These are phyloP conservation scores for Acrobeloides nanus DNA, from an alignment of 2,888 invertebrate genomes.

Conservation along the genomic window DNA sequence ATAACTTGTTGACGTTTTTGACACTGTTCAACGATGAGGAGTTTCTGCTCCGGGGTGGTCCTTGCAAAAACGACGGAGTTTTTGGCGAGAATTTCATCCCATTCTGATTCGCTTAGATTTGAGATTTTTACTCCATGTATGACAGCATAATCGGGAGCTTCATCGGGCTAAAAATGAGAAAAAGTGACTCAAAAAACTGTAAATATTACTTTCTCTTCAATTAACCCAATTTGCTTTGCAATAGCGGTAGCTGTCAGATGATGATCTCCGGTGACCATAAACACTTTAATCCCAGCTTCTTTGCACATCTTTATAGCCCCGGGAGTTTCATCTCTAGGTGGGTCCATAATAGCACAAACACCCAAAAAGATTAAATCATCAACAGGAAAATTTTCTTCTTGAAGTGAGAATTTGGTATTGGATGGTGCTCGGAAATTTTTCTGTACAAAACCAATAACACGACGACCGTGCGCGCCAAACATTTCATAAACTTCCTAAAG, in stretches of 20 bases:
- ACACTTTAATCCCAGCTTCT: constrained; percentile 42
- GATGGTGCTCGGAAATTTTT: constrained; percentile 13
- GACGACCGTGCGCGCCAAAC: constrained; percentile 18
- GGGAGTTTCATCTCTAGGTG: constrained; percentile 32
- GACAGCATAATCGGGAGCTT: constrained; percentile 21
- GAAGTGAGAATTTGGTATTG: constrained; percentile 17
- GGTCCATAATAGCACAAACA: constrained; percentile 21
- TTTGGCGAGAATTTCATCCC: constrained; percentile 15
- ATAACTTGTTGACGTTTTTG: constrained; percentile 21
- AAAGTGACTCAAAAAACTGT: too few species aligned
- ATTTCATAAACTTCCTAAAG: constrained; percentile 17
- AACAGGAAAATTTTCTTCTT: constrained; percentile 15
- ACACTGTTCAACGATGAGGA: constrained; percentile 20
- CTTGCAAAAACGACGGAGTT: constrained; percentile 20
- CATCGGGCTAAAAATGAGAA: constrained; percentile 25
- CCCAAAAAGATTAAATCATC: constrained; percentile 20
- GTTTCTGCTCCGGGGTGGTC: constrained; percentile 24
- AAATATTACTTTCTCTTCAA: too few species aligned
- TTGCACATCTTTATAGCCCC: constrained; percentile 34
- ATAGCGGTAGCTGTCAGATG: constrained; percentile 40
- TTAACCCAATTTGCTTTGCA: constrained; percentile 42
- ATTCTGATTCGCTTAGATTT: constrained; percentile 16
- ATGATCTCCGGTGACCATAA: constrained; percentile 46
- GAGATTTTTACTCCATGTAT: constrained; percentile 24
- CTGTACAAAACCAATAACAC: constrained; percentile 23